Evolutionary conservation across 2,888 invertebrate species (phyloP).

Genomic region (Deladenus siricidicola): DNA sequence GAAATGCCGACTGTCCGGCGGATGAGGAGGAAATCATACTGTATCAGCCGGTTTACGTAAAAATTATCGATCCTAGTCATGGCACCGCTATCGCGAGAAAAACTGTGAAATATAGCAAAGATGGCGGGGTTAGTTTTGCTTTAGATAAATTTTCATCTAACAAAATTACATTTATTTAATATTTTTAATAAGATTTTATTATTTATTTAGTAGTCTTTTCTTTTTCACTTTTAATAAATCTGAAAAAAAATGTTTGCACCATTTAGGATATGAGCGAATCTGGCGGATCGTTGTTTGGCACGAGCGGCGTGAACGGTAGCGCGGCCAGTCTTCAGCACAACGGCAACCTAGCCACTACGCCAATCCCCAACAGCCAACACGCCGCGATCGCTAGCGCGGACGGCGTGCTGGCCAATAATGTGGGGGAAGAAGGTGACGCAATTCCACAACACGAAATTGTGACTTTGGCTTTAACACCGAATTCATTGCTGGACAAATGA

Average conservation of each 20-base stretch:
- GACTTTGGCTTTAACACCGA: too few species aligned
- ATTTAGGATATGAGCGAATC: background rate
- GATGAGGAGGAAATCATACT: slow-evolving; percentile 47
- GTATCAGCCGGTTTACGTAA: slow-evolving; percentile 49
- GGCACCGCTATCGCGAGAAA: background rate
- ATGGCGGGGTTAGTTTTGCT: background rate
- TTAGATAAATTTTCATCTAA: background rate
- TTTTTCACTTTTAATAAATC: too few species aligned
- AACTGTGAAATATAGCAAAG: background rate
- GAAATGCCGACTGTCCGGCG: slow-evolving; percentile 30
- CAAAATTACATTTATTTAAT: background rate
- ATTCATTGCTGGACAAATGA: background rate
- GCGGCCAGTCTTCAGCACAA: background rate
- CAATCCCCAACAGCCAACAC: background rate
- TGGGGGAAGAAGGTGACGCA: too few species aligned
- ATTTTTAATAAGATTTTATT: too few species aligned
- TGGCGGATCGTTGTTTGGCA: background rate
- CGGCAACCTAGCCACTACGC: background rate
- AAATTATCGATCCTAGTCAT: slow-evolving; percentile 17
- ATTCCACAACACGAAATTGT: too few species aligned
- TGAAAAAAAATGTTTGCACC: too few species aligned
- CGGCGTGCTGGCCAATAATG: too few species aligned
- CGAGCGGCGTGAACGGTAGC: background rate
- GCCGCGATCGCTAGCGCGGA: background rate
- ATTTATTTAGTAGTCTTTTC: too few species aligned